Evolutionary conservation across 2,113 vertebrate species (phyloP).

Genomic region (Hiodon alosoides): DNA sequence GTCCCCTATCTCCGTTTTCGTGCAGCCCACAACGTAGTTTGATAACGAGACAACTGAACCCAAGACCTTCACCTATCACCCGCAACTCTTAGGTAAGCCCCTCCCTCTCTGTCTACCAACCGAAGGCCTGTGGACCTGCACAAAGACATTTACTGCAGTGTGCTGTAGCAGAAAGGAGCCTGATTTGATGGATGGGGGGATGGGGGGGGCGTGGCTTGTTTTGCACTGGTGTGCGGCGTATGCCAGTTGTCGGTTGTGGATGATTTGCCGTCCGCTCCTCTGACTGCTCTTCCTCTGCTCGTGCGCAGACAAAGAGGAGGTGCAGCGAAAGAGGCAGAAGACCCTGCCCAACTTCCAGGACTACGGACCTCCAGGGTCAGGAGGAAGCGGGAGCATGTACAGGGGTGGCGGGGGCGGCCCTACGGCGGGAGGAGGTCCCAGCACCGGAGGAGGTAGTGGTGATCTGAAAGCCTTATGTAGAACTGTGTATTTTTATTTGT

Average conservation of each 20-base stretch:
- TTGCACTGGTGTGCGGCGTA: neutral
- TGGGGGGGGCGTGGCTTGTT: too few species aligned
- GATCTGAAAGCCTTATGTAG: neutral
- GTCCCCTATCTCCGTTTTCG: too few species aligned
- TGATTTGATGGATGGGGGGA: too few species aligned
- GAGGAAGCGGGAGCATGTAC: constrained; percentile 67
- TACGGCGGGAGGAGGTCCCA: constrained; percentile 49
- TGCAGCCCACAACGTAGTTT: too few species aligned
- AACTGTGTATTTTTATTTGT: neutral
- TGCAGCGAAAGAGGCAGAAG: constrained; percentile 94
- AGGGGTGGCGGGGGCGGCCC: constrained; percentile 73
- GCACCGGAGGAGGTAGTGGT: constrained; percentile 60
- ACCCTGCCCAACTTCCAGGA: constrained; percentile 93
- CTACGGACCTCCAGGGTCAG: constrained; percentile 75
- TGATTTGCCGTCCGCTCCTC: neutral
- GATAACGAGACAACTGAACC: too few species aligned
- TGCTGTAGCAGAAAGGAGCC: too few species aligned
- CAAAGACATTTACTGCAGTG: neutral
- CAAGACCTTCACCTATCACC: neutral
- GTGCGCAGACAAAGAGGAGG: constrained; percentile 90
- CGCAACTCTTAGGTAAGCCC: neutral
- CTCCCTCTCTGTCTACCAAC: neutral
- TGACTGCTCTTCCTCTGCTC: neutral
- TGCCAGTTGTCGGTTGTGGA: constrained; percentile 13
- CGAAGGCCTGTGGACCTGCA: neutral